Percentiles rank a stretch among this genome's conserved stretches.
phyloP scores from a whole-genome alignment of 2,797 vertebrate genomes.

The Toxotes lorentzi region DNA sequence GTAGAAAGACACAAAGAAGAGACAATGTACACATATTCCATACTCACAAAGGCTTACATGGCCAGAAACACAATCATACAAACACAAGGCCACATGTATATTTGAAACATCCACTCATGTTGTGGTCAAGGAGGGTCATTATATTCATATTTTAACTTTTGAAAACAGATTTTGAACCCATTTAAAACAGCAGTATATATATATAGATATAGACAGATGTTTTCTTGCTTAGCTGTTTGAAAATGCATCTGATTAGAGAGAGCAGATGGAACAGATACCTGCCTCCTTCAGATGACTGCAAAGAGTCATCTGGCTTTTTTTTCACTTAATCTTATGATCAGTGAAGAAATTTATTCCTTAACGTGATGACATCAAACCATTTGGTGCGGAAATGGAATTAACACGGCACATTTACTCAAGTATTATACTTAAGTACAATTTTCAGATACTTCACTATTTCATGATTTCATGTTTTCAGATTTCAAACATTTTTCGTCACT shows the following conservation, averaged over 20 bases:
- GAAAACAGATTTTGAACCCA: too few species aligned
- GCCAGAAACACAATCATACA: not conserved
- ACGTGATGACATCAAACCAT: not conserved
- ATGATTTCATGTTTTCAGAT: not conserved
- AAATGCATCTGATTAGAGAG: not conserved
- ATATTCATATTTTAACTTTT: too few species aligned
- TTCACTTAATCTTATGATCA: not conserved
- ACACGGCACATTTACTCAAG: not conserved
- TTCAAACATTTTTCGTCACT: not conserved
- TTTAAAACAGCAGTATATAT: too few species aligned
- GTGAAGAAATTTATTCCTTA: not conserved
- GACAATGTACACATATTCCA: not conserved
- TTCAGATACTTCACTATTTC: not conserved
- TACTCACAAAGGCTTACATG: not conserved
- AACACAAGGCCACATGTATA: not conserved
- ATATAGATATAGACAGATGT: too few species aligned
- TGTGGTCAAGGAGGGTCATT: too few species aligned
- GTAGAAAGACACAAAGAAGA: not conserved
- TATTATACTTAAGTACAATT: too few species aligned
- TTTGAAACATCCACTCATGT: not conserved
- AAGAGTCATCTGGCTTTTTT: not conserved
- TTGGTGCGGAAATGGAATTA: not conserved
- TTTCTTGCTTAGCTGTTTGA: too few species aligned
- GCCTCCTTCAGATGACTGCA: not conserved
- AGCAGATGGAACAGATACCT: not conserved